Conservation (phyloP, 2,888 invertebrate species). For the Metopia argyrocephala region DNA sequence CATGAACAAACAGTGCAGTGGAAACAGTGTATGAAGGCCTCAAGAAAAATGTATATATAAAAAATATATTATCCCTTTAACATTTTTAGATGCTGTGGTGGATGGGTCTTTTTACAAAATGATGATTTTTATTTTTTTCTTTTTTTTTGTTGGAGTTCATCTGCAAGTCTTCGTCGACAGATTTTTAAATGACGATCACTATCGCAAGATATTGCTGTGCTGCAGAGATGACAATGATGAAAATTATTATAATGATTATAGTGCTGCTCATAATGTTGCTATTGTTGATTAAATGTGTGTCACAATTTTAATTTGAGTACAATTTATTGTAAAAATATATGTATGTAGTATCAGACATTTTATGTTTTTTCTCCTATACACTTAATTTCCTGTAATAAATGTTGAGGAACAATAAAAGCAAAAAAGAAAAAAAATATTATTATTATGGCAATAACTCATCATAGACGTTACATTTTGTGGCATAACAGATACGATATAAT, state of each 20-base stretch:
- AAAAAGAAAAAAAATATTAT: not conserved
- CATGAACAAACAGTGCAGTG: conserved; percentile 11
- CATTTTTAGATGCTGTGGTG: conserved; percentile 24
- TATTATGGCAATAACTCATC: not conserved
- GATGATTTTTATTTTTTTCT: not conserved
- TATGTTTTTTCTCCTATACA: not conserved
- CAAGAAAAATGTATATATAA: not conserved
- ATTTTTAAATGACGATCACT: not conserved
- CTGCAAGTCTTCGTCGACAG: not conserved
- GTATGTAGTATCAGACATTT: not conserved
- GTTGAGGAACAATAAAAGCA: not conserved
- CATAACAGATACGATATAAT: not conserved
- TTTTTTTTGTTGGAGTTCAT: not conserved
- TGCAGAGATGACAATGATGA: conserved; percentile 9
- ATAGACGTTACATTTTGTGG: not conserved
- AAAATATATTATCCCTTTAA: conserved; percentile 32
- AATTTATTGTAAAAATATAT: conserved; percentile 12
- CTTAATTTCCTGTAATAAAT: conserved; percentile 34
- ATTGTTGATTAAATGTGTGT: conserved; percentile 46
- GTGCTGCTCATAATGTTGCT: conserved; percentile 1
- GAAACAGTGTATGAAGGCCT: conserved; percentile 21
- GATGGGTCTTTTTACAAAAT: not conserved
- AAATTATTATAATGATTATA: conserved; percentile 22
- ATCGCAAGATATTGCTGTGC: not conserved
- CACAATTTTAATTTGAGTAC: conserved; percentile 45